Evolutionary conservation across 2,113 vertebrate species (phyloP).

Genomic region (Cavia aperea): DNA sequence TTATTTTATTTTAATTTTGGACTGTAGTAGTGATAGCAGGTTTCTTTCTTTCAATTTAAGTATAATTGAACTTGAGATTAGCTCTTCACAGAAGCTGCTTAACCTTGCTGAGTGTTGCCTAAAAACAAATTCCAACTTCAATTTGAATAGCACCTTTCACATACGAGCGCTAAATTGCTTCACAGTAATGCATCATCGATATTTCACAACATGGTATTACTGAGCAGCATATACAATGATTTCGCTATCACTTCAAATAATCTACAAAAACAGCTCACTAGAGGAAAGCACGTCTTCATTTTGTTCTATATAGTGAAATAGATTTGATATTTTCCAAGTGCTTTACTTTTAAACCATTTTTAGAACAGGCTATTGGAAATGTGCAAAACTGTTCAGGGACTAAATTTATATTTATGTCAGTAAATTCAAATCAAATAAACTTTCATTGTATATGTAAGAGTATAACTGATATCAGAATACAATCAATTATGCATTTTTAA

Average conservation of each 20-base stretch:
- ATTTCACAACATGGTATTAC: slow-evolving; percentile 47
- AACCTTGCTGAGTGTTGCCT: slow-evolving; percentile 35
- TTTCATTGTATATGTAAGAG: background rate
- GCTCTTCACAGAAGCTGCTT: slow-evolving; percentile 22
- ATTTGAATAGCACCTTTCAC: slow-evolving; percentile 45
- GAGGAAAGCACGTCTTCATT: background rate
- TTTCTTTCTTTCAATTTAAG: slow-evolving; percentile 54
- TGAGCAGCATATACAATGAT: slow-evolving; percentile 33
- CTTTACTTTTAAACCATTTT: slow-evolving; percentile 32
- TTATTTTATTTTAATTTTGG: slow-evolving; percentile 31
- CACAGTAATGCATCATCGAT: slow-evolving; percentile 54
- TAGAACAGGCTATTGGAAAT: background rate
- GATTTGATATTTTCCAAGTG: slow-evolving; percentile 35
- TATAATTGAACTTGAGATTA: slow-evolving; percentile 52
- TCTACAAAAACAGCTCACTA: background rate
- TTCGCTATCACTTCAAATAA: slow-evolving; percentile 18
- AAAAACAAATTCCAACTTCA: slow-evolving; percentile 57
- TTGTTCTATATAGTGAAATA: background rate
- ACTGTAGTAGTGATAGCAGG: background rate
- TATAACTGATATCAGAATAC: background rate
- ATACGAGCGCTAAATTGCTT: slow-evolving; percentile 44
- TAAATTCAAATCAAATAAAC: slow-evolving; percentile 16
- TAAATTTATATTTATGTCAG: background rate
- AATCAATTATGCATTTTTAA: background rate
- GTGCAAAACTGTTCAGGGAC: background rate